phyloP scores from a whole-genome alignment of 30 jellyfish, hydroid and myxozoan species.

The Aurelia sp. region DNA sequence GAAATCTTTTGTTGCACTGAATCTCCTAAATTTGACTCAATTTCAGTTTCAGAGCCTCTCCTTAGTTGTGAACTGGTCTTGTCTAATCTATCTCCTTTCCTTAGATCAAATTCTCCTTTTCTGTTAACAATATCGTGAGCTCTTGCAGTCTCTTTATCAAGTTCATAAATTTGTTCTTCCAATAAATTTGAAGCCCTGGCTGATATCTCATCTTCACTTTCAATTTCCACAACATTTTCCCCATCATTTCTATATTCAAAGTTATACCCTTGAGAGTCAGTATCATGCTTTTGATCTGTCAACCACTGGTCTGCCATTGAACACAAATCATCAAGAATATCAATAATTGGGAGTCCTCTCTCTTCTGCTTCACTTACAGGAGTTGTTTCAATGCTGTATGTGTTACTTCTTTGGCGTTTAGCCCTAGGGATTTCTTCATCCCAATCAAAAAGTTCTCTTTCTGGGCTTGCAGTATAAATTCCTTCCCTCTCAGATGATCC shows the following conservation, averaged over 20 bases:
- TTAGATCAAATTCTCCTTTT: not conserved
- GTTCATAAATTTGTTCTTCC: conserved; percentile 26
- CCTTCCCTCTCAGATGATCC: conserved; percentile 1
- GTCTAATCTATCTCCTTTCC: not conserved
- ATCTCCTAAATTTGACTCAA: conserved; percentile 3
- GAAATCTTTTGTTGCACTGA: conserved; percentile 46
- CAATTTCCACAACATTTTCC: not conserved
- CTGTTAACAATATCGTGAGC: not conserved
- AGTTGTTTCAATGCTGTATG: conserved; percentile 73
- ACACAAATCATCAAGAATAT: conserved; percentile 90
- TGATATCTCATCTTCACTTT: conserved; percentile 54
- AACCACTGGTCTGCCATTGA: conserved; percentile 84
- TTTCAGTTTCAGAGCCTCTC: not conserved
- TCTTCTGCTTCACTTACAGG: conserved; percentile 74
- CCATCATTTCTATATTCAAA: not conserved
- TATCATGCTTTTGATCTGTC: conserved; percentile 33
- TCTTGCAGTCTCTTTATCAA: conserved; percentile 48
- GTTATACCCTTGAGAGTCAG: not conserved
- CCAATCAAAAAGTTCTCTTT: not conserved
- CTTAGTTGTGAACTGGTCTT: not conserved
- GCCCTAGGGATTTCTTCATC: conserved; percentile 13
- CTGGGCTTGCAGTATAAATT: conserved; percentile 15
- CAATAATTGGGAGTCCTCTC: conserved; percentile 91
- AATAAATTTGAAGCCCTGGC: conserved; percentile 35
- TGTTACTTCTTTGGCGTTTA: conserved; percentile 64